Percentiles rank a stretch among this genome's conserved stretches.
phyloP scores from a whole-genome alignment of 2,888 invertebrate genomes.

The Amphipyra tragopoginis region DNA sequence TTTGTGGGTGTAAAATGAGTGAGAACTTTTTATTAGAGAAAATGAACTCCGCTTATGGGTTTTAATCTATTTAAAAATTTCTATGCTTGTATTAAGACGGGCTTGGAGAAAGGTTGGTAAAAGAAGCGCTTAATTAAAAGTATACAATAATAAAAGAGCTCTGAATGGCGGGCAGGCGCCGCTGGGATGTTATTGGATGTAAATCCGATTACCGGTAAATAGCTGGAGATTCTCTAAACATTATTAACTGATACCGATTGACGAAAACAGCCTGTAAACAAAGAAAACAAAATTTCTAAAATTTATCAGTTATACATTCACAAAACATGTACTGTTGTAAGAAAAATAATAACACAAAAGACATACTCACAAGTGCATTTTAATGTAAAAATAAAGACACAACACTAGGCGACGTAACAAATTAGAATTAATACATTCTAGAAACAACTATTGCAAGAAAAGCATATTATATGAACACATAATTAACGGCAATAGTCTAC shows the following conservation, averaged over 20 bases:
- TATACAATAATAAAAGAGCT: slow-evolving; percentile 46
- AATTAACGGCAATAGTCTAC: too few species aligned
- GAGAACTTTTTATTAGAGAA: slow-evolving; percentile 21
- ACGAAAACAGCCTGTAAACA: slow-evolving; percentile 7
- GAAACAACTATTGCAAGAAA: too few species aligned
- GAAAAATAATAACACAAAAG: too few species aligned
- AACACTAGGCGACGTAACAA: too few species aligned
- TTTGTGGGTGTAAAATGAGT: slow-evolving; percentile 15
- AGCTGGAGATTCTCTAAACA: slow-evolving; percentile 21
- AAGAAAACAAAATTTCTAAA: too few species aligned
- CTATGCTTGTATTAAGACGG: slow-evolving; percentile 27
- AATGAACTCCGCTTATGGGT: slow-evolving; percentile 17
- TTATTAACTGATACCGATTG: slow-evolving; percentile 9
- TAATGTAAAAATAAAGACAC: too few species aligned
- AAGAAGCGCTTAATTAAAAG: slow-evolving; percentile 55
- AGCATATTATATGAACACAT: too few species aligned
- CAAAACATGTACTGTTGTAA: too few species aligned
- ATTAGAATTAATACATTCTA: too few species aligned
- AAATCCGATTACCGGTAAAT: slow-evolving; percentile 49
- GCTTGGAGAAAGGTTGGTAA: slow-evolving; percentile 28
- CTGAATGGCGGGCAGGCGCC: slow-evolving; percentile 23
- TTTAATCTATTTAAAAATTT: slow-evolving; percentile 37
- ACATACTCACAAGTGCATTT: too few species aligned
- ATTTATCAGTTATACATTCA: too few species aligned
- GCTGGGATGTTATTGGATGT: slow-evolving; percentile 33